A percentile compares a stretch with the other conserved stretches of the same genome.
These are phyloP conservation scores for Poecilia gillii DNA, from an alignment of 2,797 vertebrate species.

Conservation along the genomic window DNA sequence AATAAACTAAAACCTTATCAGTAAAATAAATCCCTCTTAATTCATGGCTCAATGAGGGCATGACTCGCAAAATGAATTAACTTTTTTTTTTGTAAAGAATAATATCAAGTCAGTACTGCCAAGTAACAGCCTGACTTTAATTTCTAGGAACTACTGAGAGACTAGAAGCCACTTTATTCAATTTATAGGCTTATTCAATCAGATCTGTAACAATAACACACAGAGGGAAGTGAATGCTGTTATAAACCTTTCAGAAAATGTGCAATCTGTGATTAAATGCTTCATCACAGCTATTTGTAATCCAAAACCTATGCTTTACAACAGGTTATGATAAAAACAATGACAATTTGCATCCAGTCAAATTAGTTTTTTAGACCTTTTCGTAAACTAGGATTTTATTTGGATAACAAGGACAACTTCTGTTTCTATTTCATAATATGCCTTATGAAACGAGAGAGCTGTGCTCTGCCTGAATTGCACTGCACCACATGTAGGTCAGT, in stretches of 20 bases:
- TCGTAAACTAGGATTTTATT: neutral
- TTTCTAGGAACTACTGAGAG: neutral
- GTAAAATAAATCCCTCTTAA: neutral
- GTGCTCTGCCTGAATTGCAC: conserved; percentile 34
- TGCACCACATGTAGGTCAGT: conserved; percentile 65
- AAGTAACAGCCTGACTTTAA: neutral
- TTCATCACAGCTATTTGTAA: neutral
- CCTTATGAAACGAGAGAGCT: conserved; percentile 65
- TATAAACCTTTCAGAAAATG: neutral
- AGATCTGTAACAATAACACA: neutral
- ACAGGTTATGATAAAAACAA: neutral
- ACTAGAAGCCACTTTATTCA: neutral
- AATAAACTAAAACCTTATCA: neutral
- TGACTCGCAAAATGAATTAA: neutral
- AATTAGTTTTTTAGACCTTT: neutral
- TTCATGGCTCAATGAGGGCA: neutral
- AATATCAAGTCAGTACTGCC: neutral
- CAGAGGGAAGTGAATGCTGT: neutral
- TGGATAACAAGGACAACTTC: conserved; percentile 17
- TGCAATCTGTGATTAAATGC: neutral
- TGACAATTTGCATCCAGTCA: neutral
- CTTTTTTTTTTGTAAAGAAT: neutral
- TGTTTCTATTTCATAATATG: conserved; percentile 61
- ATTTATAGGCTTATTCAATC: neutral
- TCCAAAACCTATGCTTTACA: neutral